Conservation (phyloP, 37 sponge, comb jelly and placozoan species). For the Halichondria panicea region DNA sequence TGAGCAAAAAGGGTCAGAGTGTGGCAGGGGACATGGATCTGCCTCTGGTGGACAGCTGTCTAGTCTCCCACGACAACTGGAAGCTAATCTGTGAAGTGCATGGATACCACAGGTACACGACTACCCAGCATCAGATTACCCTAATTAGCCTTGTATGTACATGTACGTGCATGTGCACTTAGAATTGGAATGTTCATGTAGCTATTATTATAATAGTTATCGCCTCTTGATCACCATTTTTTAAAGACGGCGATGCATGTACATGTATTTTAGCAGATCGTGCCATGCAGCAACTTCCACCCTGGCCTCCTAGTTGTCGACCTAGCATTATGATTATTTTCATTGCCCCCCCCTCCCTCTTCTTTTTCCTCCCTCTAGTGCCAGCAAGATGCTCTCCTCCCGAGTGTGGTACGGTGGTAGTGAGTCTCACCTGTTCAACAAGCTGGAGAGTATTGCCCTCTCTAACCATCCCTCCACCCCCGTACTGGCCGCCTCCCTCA, state of each 20-base stretch:
- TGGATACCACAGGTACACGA: constrained; percentile 17
- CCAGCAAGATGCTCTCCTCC: neutral
- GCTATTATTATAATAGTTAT: neutral
- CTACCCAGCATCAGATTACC: too few relatives aligned
- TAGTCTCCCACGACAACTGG: constrained; percentile 6
- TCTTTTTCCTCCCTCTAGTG: neutral
- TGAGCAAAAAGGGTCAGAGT: constrained; percentile 4
- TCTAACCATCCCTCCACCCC: constrained; percentile 76
- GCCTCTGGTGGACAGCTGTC: neutral
- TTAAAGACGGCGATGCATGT: too few relatives aligned
- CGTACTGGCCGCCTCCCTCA: constrained; percentile 83
- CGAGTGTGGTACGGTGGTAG: constrained; percentile 25
- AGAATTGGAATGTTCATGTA: neutral
- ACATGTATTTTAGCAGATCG: too few relatives aligned
- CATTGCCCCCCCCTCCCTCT: neutral
- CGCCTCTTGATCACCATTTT: too few relatives aligned
- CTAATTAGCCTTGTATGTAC: too few relatives aligned
- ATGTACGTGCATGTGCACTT: neutral
- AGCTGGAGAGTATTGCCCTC: constrained; percentile 78
- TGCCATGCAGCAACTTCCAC: too few relatives aligned
- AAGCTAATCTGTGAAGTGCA: neutral
- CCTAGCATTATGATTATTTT: too few relatives aligned
- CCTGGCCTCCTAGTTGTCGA: too few relatives aligned
- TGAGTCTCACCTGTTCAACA: constrained; percentile 95
- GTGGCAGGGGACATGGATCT: constrained; percentile 3